phyloP scores from a whole-genome alignment of 1,140 invertebrate genomes.

The Cotesia glomerata region DNA sequence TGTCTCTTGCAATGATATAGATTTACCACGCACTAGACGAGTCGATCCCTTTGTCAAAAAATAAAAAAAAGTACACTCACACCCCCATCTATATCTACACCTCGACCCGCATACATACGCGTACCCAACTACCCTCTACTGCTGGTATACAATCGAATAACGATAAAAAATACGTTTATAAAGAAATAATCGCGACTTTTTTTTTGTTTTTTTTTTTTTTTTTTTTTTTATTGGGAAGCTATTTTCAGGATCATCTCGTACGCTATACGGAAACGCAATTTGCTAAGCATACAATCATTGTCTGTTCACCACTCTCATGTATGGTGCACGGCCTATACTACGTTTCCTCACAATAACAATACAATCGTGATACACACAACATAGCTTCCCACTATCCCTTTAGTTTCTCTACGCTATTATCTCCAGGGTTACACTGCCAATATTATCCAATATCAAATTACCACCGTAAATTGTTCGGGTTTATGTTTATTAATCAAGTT shows the following conservation, averaged over 20 bases:
- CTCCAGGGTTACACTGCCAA: slow-evolving; percentile 45
- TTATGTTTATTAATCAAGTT: slow-evolving; percentile 44
- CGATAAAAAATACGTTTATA: too few relatives aligned
- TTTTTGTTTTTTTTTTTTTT: too few relatives aligned
- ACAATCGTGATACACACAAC: slow-evolving; percentile 40
- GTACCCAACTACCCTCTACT: too few relatives aligned
- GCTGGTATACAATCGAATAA: too few relatives aligned
- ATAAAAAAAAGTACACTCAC: not conserved
- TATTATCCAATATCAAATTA: slow-evolving; percentile 56
- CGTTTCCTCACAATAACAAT: slow-evolving; percentile 42
- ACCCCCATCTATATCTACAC: too few relatives aligned
- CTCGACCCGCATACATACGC: not conserved
- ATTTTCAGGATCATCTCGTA: too few relatives aligned
- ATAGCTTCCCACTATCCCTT: slow-evolving; percentile 9
- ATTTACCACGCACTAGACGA: not conserved
- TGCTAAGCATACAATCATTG: not conserved
- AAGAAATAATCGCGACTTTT: too few relatives aligned
- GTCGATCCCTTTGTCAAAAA: not conserved
- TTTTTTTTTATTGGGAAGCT: too few relatives aligned
- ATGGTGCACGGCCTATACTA: not conserved
- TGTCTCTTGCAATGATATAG: not conserved
- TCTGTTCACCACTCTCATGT: not conserved
- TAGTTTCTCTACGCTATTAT: slow-evolving; percentile 31
- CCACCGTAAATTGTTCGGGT: slow-evolving; percentile 52
- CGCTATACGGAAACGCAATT: not conserved